A percentile compares a stretch with the other conserved stretches of the same genome.
These are phyloP conservation scores for Cephus spinipes DNA, from an alignment of 2,888 invertebrate genomes.

Conservation along the genomic window DNA sequence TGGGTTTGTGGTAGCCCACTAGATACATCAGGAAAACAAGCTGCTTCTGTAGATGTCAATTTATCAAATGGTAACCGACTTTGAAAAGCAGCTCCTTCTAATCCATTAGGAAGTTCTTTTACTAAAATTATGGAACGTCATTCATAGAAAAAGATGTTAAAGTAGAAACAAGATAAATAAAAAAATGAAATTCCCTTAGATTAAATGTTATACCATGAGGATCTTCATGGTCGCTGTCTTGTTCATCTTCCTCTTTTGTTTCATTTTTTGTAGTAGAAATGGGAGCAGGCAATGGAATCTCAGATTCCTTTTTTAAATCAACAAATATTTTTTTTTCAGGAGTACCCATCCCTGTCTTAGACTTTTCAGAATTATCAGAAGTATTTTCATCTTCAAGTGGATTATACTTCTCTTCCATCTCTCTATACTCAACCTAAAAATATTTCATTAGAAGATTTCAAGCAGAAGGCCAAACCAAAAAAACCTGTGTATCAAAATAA, in stretches of 20 bases:
- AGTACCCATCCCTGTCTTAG: conserved; percentile 68
- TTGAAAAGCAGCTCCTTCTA: conserved; percentile 95
- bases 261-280: conserved; percentile 66
- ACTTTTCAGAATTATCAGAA: conserved; percentile 74
- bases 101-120: conserved; percentile 68
- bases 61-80: conserved; percentile 95
- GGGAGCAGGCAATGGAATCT: conserved; percentile 69
- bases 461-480: not conserved
- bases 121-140: conserved; percentile 42
- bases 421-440: conserved; percentile 74
- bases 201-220: conserved; percentile 64
- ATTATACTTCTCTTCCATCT: conserved; percentile 77
- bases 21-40: conserved; percentile 92
- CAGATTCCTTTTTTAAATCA: conserved; percentile 71
- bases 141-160: not conserved
- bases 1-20: conserved; percentile 84
- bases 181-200: not conserved
- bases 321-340: conserved; percentile 55
- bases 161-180: conserved; percentile 10
- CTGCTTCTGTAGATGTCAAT: conserved; percentile 92
- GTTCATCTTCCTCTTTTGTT: conserved; percentile 68
- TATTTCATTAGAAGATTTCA: conserved; percentile 10
- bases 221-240: conserved; percentile 78
- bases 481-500: conserved; percentile 24
- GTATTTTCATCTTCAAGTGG: conserved; percentile 73